phyloP scores from a whole-genome alignment of 2,113 vertebrate species.

The Argyrosomus japonicus region DNA sequence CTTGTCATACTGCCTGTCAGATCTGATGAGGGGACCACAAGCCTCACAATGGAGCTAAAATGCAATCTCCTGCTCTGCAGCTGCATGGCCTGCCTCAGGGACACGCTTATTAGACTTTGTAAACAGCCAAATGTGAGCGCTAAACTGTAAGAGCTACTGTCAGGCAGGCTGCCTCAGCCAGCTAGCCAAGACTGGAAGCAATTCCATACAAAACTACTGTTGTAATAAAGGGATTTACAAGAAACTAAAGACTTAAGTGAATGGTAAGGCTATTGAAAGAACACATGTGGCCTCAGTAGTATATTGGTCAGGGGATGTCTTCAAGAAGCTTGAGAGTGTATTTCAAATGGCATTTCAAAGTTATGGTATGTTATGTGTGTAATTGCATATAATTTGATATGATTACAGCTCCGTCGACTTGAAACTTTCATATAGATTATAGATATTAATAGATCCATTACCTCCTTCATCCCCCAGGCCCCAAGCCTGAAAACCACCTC shows the following conservation, averaged over 20 bases:
- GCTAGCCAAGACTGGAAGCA: conserved; percentile 43
- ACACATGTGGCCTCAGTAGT: neutral
- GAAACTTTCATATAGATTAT: neutral
- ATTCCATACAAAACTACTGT: conserved; percentile 38
- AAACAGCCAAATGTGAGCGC: conserved; percentile 79
- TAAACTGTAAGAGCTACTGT: conserved; percentile 74
- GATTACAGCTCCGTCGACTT: neutral
- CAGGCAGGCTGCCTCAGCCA: conserved; percentile 52
- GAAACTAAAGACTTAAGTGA: conserved; percentile 37
- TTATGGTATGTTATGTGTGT: neutral
- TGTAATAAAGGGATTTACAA: conserved; percentile 48
- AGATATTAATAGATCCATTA: neutral
- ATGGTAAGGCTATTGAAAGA: conserved; percentile 3
- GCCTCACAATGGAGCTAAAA: conserved; percentile 83
- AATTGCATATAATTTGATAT: neutral
- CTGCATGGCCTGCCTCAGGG: conserved; percentile 74
- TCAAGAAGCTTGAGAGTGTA: neutral
- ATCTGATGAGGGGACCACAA: conserved; percentile 81
- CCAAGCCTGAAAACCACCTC: too few species aligned
- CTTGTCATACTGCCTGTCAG: conserved; percentile 84
- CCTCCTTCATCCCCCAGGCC: too few species aligned
- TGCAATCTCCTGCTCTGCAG: conserved; percentile 82
- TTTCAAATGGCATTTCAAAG: neutral
- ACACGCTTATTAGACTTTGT: conserved; percentile 82
- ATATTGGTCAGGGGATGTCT: conserved; percentile 4